phyloP scores from a whole-genome alignment of 2,888 invertebrate species.

The Drosophila longiperda region DNA sequence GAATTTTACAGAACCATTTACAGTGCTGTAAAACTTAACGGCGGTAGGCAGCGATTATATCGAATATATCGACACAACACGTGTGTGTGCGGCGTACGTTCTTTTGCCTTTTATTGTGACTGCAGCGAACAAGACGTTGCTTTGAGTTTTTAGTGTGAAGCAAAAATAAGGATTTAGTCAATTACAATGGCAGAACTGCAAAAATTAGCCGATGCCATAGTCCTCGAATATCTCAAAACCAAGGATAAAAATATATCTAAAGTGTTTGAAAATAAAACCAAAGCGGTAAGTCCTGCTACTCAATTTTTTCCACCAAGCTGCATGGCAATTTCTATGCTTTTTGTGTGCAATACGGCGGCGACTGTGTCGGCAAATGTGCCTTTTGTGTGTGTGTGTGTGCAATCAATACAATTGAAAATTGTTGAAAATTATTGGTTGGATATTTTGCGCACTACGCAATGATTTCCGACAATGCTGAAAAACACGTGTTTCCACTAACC shows the following conservation, averaged over 20 bases:
- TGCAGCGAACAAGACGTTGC: slow-evolving; percentile 29
- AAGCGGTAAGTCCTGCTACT: slow-evolving; percentile 88
- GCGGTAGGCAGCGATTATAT: slow-evolving; percentile 22
- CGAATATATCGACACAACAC: slow-evolving; percentile 53
- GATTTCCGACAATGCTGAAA: slow-evolving; percentile 17
- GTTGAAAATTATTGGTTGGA: neutral
- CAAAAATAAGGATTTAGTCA: neutral
- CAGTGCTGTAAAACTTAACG: slow-evolving; percentile 32
- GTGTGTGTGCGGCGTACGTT: slow-evolving; percentile 50
- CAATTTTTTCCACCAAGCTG: slow-evolving; percentile 12
- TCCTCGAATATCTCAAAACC: slow-evolving; percentile 88
- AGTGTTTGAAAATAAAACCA: slow-evolving; percentile 89
- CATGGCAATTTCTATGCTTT: slow-evolving; percentile 10
- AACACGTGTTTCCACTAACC: slow-evolving; percentile 70
- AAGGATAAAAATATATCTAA: slow-evolving; percentile 89
- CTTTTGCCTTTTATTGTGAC: slow-evolving; percentile 31
- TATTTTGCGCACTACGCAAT: neutral
- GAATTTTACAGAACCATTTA: slow-evolving; percentile 13
- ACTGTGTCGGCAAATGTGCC: neutral
- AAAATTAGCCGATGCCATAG: slow-evolving; percentile 86
- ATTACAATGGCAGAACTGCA: slow-evolving; percentile 85
- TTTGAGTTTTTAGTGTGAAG: slow-evolving; percentile 13
- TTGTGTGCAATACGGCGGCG: neutral
- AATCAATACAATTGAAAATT: slow-evolving; percentile 9
- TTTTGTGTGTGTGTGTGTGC: neutral